Evolutionary conservation across 2,888 invertebrate genomes (phyloP).

Genomic region (Neoascia interrupta): DNA sequence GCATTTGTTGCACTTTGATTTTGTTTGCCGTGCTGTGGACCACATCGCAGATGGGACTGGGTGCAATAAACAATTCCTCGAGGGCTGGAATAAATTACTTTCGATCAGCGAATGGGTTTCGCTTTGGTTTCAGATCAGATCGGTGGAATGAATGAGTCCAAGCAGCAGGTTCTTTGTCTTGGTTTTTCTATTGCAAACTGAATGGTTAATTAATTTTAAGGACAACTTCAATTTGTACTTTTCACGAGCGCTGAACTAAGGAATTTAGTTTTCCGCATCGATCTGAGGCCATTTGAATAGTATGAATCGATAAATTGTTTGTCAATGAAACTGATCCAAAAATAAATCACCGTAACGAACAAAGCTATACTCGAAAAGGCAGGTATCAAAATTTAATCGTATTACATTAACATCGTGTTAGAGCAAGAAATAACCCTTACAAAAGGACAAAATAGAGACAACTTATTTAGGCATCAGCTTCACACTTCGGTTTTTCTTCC

Average conservation of each 20-base stretch:
- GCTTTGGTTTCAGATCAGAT: conserved; percentile 33
- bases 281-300: neutral
- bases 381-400: no score
- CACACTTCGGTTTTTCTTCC: no score
- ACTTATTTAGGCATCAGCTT: no score
- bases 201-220: conserved; percentile 57
- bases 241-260: conserved; percentile 11
- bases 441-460: no score
- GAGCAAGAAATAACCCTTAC: no score
- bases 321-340: no score
- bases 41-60: neutral
- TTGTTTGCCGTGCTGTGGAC: conserved; percentile 8
- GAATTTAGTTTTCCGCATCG: conserved; percentile 12
- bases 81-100: conserved; percentile 66
- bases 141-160: neutral
- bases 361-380: no score
- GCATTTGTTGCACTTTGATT: conserved; percentile 51
- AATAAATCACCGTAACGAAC: no score
- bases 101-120: conserved; percentile 28
- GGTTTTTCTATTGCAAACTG: conserved; percentile 13
- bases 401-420: no score
- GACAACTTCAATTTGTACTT: conserved; percentile 49
- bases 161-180: neutral
- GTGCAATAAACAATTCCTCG: conserved; percentile 60
- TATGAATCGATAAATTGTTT: neutral